Evolutionary conservation across 2,113 vertebrate species (phyloP), one percentile per base, ranked within the genome.

Genomic region (Indicator maculatus): DNA sequence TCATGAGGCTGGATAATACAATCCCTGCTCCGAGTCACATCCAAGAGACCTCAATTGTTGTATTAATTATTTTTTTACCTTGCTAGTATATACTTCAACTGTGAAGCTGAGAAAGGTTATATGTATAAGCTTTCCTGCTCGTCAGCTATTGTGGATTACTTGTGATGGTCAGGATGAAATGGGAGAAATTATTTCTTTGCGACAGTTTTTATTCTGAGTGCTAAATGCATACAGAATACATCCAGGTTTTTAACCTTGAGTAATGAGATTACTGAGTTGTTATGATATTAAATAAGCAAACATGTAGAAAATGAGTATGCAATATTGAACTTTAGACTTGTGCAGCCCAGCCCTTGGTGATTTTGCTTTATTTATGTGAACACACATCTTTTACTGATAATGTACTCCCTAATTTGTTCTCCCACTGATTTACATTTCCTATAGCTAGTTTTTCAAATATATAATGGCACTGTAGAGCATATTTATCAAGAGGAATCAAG

Each of bases 401-500:
- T 59, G 78, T 41, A 41, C 63, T 91, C 86, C 41, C 66, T 82
- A 33, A 84, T 93, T 92, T 94, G 83, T 89, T 95, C 81, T 92
- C 78, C 67, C 74, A 72, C 23, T 78, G n/a, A 58, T 88, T 93
- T 90, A 82, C 53, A 70, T 87, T 94, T 96, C 50, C 78, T 72
- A 33, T 23, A 58, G 74, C 69, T 80, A 64, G 45, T 87, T 89
- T 95, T 86, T 86, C 50, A 65, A 92, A 90, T 38, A 71, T 15
- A 1, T 82, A 91, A 81, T 0, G 17, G 61, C 50, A 71, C 59
- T 5, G 4, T 74, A 84, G 59, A 72, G 66, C 26, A 36, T 95
- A 93, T 95, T 96, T 93, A 89, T 93, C 81, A 96, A 92, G 75
- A 77, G 55, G 56, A 95, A 91, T 88, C 83, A 79, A 93, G 63